Percentiles rank a stretch among this genome's conserved stretches.
These are phyloP conservation scores for Dissostichus mawsoni DNA, from an alignment of 2,113 vertebrate species.

Conservation along the genomic window DNA sequence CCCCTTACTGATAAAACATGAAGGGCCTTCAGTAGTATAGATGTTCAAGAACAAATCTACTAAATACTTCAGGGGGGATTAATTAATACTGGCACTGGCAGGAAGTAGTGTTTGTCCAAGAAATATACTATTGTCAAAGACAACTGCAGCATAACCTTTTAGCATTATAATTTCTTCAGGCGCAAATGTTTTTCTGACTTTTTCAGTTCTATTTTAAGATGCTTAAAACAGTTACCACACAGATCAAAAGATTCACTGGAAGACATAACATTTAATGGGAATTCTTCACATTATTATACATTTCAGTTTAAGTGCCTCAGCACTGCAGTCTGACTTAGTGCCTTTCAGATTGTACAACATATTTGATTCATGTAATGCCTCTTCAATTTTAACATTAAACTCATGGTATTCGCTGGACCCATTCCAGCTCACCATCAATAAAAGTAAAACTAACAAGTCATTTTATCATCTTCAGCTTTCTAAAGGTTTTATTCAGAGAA, in stretches of 20 bases:
- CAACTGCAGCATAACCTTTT: background rate
- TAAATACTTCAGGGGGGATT: background rate
- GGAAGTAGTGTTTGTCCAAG: background rate
- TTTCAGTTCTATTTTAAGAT: background rate
- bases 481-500: conserved; percentile 78
- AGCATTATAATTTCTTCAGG: background rate
- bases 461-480: background rate
- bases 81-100: background rate
- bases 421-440: background rate
- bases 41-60: no score
- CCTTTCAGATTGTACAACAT: background rate
- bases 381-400: background rate
- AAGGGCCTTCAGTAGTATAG: no score
- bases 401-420: conserved; percentile 22
- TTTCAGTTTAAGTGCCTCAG: conserved; percentile 10
- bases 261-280: background rate
- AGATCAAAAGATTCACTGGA: background rate
- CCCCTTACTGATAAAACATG: no score
- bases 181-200: background rate
- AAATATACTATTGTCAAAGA: background rate
- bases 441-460: background rate
- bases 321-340: background rate
- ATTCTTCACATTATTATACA: background rate
- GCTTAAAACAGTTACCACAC: background rate
- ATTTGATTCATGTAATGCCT: background rate